Base-by-base conservation (phyloP, 2,888 invertebrate genomes). In the Podotricha telesiphe region DNA sequence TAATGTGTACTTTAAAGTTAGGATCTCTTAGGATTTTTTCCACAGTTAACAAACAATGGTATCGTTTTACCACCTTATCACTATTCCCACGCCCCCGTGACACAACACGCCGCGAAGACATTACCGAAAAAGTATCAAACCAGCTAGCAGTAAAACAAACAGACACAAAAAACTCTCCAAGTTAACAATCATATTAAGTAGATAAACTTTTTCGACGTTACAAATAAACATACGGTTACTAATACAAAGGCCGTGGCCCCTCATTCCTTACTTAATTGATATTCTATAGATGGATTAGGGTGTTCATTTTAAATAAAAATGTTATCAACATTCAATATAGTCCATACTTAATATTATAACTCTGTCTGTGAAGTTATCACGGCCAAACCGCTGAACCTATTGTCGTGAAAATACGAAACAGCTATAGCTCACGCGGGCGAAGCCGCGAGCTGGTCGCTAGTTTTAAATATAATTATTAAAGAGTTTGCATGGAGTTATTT, bases 81-180 rank as follows among this genome's bases (percentile, higher is more conserved):
- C 37, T 55, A 72, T 78, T 80, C 80, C 75, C 81, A 80, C 81
- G 80, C 74, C 76, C 72, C 72, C 76, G 75, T 76, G 78, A 74
- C 76, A 78, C 73, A 70, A 78, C 73, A 47, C 19, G 61, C 42
- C 48, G 17, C 47, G 45, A 48, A 34, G 34, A 67, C 51, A 67
- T 53, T 61, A 65, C 40, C 22, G 62, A 62, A 67, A 34, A 0
- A 55, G 13, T 47, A 53, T 55, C 55, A 28, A 34, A 19, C 59
- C 37, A 62, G 62, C 48, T 37, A 28, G 28, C 28, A 28, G 28
- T 28, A 63, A 48, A 63, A 56, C 17, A 68, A 68, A 56, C 17
- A 56, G 6, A 42, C 6, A 37, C n/a, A 58, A 62, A 63, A 47
- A 28, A 65, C 22, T n/a, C 28, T 53, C 20, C 13, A 48, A 34